Evolutionary conservation across 1,140 invertebrate species (phyloP).

Genomic region (Thalassaphorura encarpata): DNA sequence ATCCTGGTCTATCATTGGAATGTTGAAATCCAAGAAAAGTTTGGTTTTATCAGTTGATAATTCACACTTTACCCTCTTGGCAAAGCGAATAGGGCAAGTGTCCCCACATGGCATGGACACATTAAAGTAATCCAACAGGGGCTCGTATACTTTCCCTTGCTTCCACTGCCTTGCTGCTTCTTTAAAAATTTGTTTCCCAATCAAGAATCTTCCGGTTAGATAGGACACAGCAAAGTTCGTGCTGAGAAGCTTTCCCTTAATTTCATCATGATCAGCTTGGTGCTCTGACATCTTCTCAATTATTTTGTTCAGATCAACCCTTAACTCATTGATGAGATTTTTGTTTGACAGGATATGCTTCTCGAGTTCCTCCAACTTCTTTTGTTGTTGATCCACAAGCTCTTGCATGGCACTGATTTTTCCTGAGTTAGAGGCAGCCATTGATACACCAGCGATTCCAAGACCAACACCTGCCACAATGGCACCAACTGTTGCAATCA

Average conservation of each 20-base stretch:
- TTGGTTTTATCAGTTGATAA: not conserved
- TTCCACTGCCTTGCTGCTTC: not conserved
- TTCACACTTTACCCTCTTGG: not conserved
- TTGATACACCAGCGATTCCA: not conserved
- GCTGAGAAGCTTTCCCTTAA: not conserved
- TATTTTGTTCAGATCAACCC: not conserved
- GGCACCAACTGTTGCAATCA: not conserved
- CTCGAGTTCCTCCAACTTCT: not conserved
- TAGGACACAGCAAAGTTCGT: conserved; percentile 2
- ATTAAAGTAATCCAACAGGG: conserved; percentile 1
- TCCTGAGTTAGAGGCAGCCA: not conserved
- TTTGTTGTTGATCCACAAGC: not conserved
- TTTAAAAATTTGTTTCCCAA: conserved; percentile 1
- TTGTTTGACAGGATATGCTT: not conserved
- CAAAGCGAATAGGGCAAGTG: not conserved
- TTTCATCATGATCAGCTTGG: not conserved
- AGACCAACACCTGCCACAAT: not conserved
- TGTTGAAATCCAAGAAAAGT: not conserved
- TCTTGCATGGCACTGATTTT: not conserved
- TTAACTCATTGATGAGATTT: not conserved
- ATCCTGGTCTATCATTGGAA: not conserved
- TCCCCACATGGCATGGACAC: not conserved
- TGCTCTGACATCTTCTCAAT: not conserved
- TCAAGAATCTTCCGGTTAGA: not conserved
- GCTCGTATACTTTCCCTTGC: not conserved